Percentiles rank a stretch among this genome's conserved stretches.
phyloP scores from a whole-genome alignment of 2,113 vertebrate species.

The Collichthys lucidus region DNA sequence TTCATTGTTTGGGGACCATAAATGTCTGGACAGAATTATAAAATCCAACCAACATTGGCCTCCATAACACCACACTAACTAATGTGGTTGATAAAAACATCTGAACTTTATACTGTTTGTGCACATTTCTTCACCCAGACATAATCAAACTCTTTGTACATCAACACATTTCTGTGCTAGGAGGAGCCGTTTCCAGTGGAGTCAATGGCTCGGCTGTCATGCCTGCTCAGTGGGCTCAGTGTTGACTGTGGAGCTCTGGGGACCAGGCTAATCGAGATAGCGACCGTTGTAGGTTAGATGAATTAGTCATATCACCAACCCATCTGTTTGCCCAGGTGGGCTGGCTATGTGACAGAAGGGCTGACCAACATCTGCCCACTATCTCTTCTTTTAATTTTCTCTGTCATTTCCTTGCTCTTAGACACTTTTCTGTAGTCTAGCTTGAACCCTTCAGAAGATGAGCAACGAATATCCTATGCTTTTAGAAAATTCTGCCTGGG shows the following conservation, averaged over 20 bases:
- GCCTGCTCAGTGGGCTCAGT: conserved; percentile 24
- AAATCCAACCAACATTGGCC: not conserved
- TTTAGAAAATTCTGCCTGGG: conserved; percentile 9
- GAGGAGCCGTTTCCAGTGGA: conserved; percentile 27
- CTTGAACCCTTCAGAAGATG: conserved; percentile 7
- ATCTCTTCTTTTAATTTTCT: conserved; percentile 35
- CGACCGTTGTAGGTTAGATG: conserved; percentile 63
- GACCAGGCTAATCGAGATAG: conserved; percentile 70
- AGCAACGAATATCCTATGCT: not conserved
- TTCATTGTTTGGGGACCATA: not conserved
- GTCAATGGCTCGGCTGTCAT: conserved; percentile 28
- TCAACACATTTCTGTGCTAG: conserved; percentile 2
- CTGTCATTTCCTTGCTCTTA: conserved; percentile 25
- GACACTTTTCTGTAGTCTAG: not conserved
- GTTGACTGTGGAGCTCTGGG: conserved; percentile 35
- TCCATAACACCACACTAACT: rapidly evolving
- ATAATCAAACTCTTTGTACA: not conserved
- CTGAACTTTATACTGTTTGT: not conserved
- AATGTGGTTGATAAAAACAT: not conserved
- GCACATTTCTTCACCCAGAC: conserved; percentile 3
- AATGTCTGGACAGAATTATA: not conserved
- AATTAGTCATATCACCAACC: conserved; percentile 77
- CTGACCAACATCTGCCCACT: conserved; percentile 58
- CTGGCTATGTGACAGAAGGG: conserved; percentile 58
- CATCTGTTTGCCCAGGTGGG: conserved; percentile 81